phyloP scores from a whole-genome alignment of 2,113 vertebrate species.

The Antechinus stuartii region DNA sequence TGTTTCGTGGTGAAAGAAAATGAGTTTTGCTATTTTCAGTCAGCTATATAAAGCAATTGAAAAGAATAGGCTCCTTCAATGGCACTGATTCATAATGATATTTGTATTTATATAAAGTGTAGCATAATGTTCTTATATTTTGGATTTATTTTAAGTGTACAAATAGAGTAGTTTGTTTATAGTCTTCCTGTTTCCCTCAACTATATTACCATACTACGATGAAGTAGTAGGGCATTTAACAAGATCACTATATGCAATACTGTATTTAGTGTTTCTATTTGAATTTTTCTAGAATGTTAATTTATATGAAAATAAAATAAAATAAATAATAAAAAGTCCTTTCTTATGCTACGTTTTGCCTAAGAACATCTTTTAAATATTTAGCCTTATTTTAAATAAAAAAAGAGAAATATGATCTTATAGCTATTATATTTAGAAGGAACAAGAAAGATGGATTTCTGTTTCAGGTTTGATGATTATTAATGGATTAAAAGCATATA shows the following conservation, averaged over 20 bases:
- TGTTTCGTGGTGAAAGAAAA: conserved; percentile 73
- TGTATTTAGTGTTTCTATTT: conserved; percentile 92
- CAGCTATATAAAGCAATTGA: conserved; percentile 73
- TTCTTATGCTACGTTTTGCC: conserved; percentile 13
- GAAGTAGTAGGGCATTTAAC: conserved; percentile 86
- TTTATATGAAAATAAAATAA: conserved; percentile 95
- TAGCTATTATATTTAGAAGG: background rate
- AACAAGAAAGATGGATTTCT: background rate
- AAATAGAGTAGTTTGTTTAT: conserved; percentile 83
- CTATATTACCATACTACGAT: conserved; percentile 83
- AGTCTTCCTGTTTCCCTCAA: conserved; percentile 82
- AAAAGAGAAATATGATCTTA: background rate
- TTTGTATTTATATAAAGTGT: conserved; percentile 87
- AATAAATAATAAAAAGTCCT: conserved; percentile 86
- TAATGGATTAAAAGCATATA: background rate
- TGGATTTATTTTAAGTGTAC: conserved; percentile 77
- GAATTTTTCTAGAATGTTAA: conserved; percentile 89
- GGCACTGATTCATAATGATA: conserved; percentile 81
- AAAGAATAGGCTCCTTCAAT: conserved; percentile 81
- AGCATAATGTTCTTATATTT: conserved; percentile 79
- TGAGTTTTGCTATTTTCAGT: conserved; percentile 75
- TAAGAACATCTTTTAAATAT: conserved; percentile 2
- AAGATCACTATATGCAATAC: conserved; percentile 91
- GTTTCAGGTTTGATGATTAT: background rate
- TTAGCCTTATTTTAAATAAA: background rate